phyloP scores from a whole-genome alignment of 2,113 vertebrate species.

The Progne subis region DNA sequence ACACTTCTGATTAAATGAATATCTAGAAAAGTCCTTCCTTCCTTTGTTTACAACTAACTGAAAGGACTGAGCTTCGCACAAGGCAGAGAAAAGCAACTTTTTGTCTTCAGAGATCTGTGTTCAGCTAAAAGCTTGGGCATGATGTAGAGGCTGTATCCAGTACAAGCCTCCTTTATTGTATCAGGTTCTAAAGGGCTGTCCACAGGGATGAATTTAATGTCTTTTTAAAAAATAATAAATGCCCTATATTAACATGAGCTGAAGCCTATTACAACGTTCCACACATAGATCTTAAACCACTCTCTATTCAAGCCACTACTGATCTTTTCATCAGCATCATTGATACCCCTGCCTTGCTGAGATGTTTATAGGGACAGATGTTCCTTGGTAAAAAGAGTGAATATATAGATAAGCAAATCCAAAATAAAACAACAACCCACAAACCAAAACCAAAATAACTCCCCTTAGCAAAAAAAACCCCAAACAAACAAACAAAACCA shows the following conservation, averaged over 20 bases:
- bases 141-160: background rate
- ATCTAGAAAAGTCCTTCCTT: background rate
- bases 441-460: background rate
- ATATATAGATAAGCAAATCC: background rate
- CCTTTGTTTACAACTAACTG: background rate
- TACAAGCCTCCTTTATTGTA: background rate
- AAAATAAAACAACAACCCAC: background rate
- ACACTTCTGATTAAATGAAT: background rate
- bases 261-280: background rate
- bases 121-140: background rate
- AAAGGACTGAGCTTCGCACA: background rate
- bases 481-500: background rate
- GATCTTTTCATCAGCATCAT: background rate
- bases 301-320: background rate
- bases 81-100: background rate
- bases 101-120: background rate
- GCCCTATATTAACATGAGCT: background rate
- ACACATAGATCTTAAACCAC: background rate
- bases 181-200: background rate
- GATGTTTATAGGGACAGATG: background rate
- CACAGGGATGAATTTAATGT: background rate
- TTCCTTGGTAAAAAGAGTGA: background rate
- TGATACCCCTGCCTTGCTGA: background rate
- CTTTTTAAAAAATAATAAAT: background rate
- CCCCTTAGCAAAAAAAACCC: background rate